These are phyloP conservation scores for Tetragnatha versicolor DNA, from an alignment of 1,140 invertebrate genomes.

Conservation along the genomic window DNA sequence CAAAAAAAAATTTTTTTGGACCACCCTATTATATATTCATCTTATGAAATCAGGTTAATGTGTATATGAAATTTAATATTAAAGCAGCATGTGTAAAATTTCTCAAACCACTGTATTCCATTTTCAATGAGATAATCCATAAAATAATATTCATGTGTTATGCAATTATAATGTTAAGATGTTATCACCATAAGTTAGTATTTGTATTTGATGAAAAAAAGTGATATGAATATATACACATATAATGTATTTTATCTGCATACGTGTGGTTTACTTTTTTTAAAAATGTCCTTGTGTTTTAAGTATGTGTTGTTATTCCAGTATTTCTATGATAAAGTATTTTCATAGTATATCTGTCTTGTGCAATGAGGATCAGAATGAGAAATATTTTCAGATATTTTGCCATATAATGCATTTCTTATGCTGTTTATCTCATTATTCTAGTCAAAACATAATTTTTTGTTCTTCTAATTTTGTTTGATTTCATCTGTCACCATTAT, in stretches of 20 bases:
- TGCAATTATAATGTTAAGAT: constrained; percentile 38
- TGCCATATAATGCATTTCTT: constrained; percentile 12
- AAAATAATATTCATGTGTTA: constrained; percentile 16
- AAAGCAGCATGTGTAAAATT: constrained; percentile 15
- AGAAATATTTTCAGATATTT: constrained; percentile 29
- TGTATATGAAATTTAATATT: not conserved
- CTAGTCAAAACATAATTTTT: constrained; percentile 11
- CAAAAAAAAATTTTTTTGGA: too few relatives aligned
- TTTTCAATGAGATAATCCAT: not conserved
- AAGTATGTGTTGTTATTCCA: constrained; percentile 30
- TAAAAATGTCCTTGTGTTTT: constrained; percentile 25
- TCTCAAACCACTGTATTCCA: constrained; percentile 6
- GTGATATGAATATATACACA: constrained; percentile 47
- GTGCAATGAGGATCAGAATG: constrained; percentile 15
- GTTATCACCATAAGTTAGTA: constrained; percentile 20
- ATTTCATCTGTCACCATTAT: too few relatives aligned
- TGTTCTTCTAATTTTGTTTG: too few relatives aligned
- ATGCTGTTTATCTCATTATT: constrained; percentile 8
- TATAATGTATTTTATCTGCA: constrained; percentile 51
- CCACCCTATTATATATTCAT: too few relatives aligned
- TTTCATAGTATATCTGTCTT: constrained; percentile 52
- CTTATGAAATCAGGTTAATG: too few relatives aligned
- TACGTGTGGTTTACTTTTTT: constrained; percentile 46
- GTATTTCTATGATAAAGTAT: constrained; percentile 52
- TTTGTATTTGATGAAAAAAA: constrained; percentile 8